Evolutionary conservation across 2,888 invertebrate species (phyloP), one percentile per base, ranked within the genome.

Genomic region (Strigamia crassipes): DNA sequence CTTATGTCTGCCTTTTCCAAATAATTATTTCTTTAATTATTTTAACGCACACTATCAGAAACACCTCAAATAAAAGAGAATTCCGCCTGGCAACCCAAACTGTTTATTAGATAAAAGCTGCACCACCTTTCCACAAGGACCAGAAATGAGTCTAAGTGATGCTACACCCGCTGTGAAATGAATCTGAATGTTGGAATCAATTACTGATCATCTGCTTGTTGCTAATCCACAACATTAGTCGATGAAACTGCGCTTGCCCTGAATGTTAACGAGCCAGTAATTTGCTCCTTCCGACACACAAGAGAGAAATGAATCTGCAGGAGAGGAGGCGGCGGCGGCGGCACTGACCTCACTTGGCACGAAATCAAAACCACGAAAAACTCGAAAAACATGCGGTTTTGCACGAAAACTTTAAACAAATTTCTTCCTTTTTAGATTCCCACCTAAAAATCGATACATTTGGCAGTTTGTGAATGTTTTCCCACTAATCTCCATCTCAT

Each of bases 171-270:
- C 66, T 66, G 66, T 66, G 66, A 66, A 66, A 66, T 66, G 66
- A 66, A 66, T 66, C 66, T 27, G 27, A 27, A 21, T 66, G 66
- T 27, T 23, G 66, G 66, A 66, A 66, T 66, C 66, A 66, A 66
- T 66, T 66, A 66, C 66, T 66, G 66, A 66, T 66, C 66, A 66
- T 66, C 66, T 66, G 66, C 66, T 66, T 66, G 23, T 66, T 66
- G 9, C 66, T 66, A 66, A 66, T 66, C 66, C 66, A 66, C 66
- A 66, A 66, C 66, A 66, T 66, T 66, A 66, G 66, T 66, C 27
- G 66, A 66, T 66, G 66, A 66, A 66, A 66, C 66, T 66, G 27
- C 10, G 66, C 66, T 66, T 66, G 27, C 66, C 66, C 66, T 66
- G 66, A 66, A 66, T 66, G 66, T 31, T 66, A 66, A 66, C 66